Conservation (phyloP, 2,797 vertebrate species). For the Artibeus lituratus region DNA sequence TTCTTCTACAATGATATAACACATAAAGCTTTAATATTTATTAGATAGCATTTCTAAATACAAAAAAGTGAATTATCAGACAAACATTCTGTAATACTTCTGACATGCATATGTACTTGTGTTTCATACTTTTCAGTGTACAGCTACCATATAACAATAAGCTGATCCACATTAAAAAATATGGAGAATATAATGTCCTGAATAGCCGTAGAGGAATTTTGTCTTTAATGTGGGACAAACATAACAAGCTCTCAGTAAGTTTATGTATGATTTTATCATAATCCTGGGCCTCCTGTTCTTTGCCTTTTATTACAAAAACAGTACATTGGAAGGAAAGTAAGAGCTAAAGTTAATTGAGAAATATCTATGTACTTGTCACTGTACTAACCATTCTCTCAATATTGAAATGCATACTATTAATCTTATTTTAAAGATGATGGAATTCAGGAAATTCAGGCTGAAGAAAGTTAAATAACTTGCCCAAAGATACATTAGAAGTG, state of each 20-base stretch:
- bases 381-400: background rate
- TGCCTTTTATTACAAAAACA: slow-evolving; percentile 2
- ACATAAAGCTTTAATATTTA: slow-evolving; percentile 8
- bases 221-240: slow-evolving; percentile 83
- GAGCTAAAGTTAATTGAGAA: background rate
- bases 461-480: background rate
- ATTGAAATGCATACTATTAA: background rate
- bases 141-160: slow-evolving; percentile 87
- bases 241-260: slow-evolving; percentile 84
- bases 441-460: background rate
- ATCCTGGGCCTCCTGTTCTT: background rate
- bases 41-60: background rate
- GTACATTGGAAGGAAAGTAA: background rate
- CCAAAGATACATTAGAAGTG: background rate
- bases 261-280: background rate
- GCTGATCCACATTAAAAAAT: slow-evolving; percentile 84
- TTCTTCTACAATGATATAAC: background rate
- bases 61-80: background rate
- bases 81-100: background rate
- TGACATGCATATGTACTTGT: background rate
- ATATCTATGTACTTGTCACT: background rate
- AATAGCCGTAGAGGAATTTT: slow-evolving; percentile 83
- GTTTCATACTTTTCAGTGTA: slow-evolving; percentile 75
- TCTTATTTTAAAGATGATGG: background rate
- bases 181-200: slow-evolving; percentile 84